phyloP scores from a whole-genome alignment of 2,888 invertebrate species.

The Dicranocentrus wangi region DNA sequence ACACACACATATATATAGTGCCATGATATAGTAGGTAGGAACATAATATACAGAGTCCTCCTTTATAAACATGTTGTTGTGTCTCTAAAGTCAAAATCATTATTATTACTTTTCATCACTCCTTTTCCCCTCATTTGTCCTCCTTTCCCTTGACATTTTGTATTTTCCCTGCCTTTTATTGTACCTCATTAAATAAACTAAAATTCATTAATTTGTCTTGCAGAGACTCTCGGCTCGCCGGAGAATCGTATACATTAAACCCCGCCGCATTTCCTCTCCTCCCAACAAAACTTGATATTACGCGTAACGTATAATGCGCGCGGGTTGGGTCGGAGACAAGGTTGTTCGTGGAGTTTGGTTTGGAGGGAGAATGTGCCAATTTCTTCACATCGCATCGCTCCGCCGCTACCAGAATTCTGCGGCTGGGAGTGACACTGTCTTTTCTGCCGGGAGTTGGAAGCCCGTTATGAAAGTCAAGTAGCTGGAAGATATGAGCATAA shows the following conservation, averaged over 20 bases:
- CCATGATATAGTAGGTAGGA: too few relatives aligned
- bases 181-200: conserved; percentile 57
- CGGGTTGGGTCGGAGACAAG: background rate
- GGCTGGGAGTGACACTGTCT: conserved; percentile 46
- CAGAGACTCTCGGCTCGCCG: too few relatives aligned
- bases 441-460: background rate
- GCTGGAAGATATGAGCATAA: conserved; percentile 50
- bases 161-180: conserved; percentile 41
- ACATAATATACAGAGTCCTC: background rate
- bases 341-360: too few relatives aligned
- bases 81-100: background rate
- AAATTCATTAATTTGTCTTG: conserved; percentile 54
- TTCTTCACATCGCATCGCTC: conserved; percentile 33
- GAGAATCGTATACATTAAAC: too few relatives aligned
- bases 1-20: too few relatives aligned
- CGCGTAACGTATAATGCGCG: too few relatives aligned
- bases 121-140: conserved; percentile 30
- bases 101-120: background rate
- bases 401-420: conserved; percentile 46
- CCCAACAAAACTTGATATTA: too few relatives aligned
- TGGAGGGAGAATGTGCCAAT: conserved; percentile 43
- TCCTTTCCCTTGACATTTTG: conserved; percentile 50
- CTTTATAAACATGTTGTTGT: background rate
- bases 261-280: too few relatives aligned
- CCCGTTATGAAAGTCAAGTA: conserved; percentile 54